Percentiles rank a stretch among this genome's conserved stretches.
phyloP scores from a whole-genome alignment of 2,113 vertebrate species.

The Erythrocercus mccallii region DNA sequence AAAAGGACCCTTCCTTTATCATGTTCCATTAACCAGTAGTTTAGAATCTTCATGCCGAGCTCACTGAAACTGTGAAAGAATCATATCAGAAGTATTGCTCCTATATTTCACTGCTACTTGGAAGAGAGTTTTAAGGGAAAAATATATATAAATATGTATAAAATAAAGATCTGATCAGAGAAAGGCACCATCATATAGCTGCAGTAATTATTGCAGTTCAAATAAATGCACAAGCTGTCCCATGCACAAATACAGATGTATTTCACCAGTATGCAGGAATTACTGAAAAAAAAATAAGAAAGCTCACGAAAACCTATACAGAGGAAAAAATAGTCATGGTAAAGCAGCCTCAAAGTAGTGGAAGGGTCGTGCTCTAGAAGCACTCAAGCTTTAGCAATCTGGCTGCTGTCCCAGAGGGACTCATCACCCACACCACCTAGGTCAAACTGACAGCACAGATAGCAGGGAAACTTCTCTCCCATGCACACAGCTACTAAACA shows the following conservation, averaged over 20 bases:
- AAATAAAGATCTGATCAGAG: background rate
- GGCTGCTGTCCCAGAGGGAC: slow-evolving; percentile 74
- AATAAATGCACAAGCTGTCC: background rate
- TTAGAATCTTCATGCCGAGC: background rate
- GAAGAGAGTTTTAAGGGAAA: background rate
- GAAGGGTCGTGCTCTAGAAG: slow-evolving; percentile 58
- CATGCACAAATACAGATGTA: background rate
- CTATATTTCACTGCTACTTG: background rate
- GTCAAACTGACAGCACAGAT: slow-evolving; percentile 72
- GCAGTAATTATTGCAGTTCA: background rate
- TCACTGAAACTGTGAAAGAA: background rate
- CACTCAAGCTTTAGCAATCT: slow-evolving; percentile 74
- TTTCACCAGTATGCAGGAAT: background rate
- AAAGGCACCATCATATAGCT: background rate
- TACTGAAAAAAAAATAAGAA: background rate
- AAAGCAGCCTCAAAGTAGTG: background rate
- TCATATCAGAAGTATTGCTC: background rate
- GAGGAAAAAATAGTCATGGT: background rate
- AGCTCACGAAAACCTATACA: background rate
- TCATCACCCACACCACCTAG: slow-evolving; percentile 76
- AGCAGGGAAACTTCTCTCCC: background rate
- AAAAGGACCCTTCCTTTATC: background rate
- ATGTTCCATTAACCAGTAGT: background rate
- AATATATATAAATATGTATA: background rate
- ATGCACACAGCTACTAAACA: background rate